Percentiles rank a stretch among this genome's conserved stretches.
phyloP scores from a whole-genome alignment of 2,888 invertebrate species.

The Sesia bembeciformis region DNA sequence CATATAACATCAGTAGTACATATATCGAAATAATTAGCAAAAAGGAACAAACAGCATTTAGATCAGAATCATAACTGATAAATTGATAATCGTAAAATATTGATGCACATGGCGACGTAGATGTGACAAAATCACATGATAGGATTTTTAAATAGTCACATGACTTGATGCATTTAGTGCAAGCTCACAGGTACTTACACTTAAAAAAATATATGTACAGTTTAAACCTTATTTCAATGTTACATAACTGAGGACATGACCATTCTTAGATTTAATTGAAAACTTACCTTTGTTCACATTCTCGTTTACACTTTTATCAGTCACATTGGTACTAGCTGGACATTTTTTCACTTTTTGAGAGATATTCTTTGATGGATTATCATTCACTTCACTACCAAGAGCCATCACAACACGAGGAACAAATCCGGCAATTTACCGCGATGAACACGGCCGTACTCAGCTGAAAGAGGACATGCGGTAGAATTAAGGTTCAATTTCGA shows the following conservation, averaged over 20 bases:
- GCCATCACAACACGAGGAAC: constrained; percentile 74
- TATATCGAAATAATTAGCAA: too few species aligned
- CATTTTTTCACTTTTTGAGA: constrained; percentile 70
- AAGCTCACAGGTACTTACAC: constrained; percentile 14
- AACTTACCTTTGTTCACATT: constrained; percentile 66
- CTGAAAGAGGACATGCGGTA: constrained; percentile 72
- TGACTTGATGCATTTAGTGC: constrained; percentile 37
- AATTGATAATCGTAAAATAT: not conserved
- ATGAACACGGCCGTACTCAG: constrained; percentile 67
- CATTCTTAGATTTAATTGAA: constrained; percentile 16
- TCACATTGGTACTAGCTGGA: constrained; percentile 51
- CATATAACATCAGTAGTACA: too few species aligned
- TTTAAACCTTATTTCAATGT: constrained; percentile 42
- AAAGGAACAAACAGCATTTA: too few species aligned
- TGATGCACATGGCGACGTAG: not conserved
- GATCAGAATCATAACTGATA: too few species aligned
- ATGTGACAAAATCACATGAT: constrained; percentile 28
- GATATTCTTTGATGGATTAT: constrained; percentile 62
- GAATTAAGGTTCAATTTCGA: constrained; percentile 65
- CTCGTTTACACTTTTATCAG: constrained; percentile 52
- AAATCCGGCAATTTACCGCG: constrained; percentile 64
- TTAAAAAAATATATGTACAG: constrained; percentile 22
- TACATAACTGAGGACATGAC: constrained; percentile 69
- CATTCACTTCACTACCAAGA: constrained; percentile 75
- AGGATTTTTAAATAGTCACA: constrained; percentile 51